phyloP scores from a whole-genome alignment of 2,888 invertebrate genomes.

The Drosophila colorata region DNA sequence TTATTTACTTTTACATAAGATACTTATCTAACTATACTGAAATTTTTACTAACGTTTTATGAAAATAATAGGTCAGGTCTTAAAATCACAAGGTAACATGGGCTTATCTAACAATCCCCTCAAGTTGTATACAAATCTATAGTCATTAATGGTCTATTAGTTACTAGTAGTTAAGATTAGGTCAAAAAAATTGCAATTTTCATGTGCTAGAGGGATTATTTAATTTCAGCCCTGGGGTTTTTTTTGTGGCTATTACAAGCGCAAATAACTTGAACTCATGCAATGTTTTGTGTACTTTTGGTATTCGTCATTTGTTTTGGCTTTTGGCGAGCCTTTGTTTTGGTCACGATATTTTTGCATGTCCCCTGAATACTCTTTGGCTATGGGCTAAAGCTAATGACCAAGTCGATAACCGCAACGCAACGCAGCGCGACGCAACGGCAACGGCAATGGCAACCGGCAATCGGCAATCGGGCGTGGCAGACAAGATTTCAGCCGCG shows the following conservation, averaged over 20 bases:
- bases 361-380: slow-evolving; percentile 33
- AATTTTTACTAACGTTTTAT: slow-evolving; percentile 3
- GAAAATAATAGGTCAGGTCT: background rate
- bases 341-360: slow-evolving; percentile 57
- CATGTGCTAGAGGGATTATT: slow-evolving; percentile 24
- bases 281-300: slow-evolving; percentile 42
- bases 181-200: slow-evolving; percentile 24
- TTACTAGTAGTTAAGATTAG: background rate
- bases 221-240: slow-evolving; percentile 24
- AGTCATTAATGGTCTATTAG: background rate
- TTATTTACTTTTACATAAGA: background rate
- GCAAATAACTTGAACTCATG: slow-evolving; percentile 50
- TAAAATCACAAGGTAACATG: background rate
- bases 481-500: slow-evolving; percentile 37
- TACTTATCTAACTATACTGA: background rate
- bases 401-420: slow-evolving; percentile 76
- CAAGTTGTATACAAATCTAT: slow-evolving; percentile 1
- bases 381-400: slow-evolving; percentile 66
- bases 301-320: slow-evolving; percentile 47
- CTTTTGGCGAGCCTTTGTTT: slow-evolving; percentile 54
- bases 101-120: background rate
- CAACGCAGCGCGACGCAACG: slow-evolving; percentile 3
- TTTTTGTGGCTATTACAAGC: slow-evolving; percentile 28
- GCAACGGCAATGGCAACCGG: slow-evolving; percentile 39
- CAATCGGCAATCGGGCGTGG: slow-evolving; percentile 72